Conservation (phyloP, 2,113 vertebrate genomes). For the Vulpes lagopus region DNA sequence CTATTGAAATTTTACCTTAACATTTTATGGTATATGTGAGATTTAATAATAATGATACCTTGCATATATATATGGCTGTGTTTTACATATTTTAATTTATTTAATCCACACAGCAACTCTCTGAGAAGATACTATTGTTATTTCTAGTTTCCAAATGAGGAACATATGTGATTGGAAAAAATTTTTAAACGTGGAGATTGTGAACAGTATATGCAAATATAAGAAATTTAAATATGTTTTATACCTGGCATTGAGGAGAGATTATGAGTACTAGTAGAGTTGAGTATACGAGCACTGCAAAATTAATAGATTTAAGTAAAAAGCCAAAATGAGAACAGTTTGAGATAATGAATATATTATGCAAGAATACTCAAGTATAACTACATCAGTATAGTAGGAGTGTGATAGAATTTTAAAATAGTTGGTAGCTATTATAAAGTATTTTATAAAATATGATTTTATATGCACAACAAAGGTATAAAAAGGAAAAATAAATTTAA, state of each 20-base stretch:
- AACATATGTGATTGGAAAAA: background rate
- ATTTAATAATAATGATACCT: background rate
- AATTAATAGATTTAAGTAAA: background rate
- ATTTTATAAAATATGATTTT: slow-evolving; percentile 6
- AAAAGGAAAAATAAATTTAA: background rate
- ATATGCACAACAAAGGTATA: background rate
- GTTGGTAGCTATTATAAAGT: background rate
- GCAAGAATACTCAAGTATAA: background rate
- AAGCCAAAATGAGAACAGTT: background rate
- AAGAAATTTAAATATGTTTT: background rate
- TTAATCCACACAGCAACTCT: background rate
- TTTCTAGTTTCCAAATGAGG: background rate
- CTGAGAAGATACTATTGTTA: background rate
- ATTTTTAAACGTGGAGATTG: background rate
- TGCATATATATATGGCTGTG: background rate
- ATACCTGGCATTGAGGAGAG: background rate
- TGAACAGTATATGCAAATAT: background rate
- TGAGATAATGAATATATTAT: background rate
- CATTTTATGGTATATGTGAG: background rate
- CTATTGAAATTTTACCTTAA: background rate
- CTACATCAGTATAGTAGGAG: background rate
- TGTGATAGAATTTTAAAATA: background rate
- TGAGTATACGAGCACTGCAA: background rate
- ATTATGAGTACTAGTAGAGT: background rate
- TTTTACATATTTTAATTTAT: background rate